Evolutionary conservation across 2,797 vertebrate genomes (phyloP).

Genomic region (Alcedo quadribrachys): DNA sequence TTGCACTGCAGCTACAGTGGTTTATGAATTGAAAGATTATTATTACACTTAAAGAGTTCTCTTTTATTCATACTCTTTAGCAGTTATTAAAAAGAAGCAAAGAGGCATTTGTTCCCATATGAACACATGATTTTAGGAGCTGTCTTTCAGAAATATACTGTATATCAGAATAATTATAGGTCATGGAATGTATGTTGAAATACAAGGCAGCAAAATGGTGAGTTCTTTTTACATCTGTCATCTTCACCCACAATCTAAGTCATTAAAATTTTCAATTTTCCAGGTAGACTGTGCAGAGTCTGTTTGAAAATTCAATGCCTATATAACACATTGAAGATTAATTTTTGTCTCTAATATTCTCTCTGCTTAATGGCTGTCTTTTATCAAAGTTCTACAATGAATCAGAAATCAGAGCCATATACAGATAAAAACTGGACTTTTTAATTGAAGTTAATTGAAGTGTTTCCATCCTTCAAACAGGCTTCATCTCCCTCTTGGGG

Average conservation of each 20-base stretch:
- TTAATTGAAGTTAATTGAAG: neutral
- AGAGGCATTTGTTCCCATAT: neutral
- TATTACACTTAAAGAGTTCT: neutral
- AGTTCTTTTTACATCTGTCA: slow-evolving; percentile 7
- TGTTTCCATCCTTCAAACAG: neutral
- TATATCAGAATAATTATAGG: neutral
- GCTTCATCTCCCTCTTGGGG: neutral
- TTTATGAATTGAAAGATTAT: neutral
- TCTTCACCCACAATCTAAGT: neutral
- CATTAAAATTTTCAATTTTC: neutral
- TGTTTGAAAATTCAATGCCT: neutral
- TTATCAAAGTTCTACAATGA: neutral
- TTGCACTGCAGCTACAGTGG: neutral
- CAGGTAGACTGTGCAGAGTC: neutral
- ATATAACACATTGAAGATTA: neutral
- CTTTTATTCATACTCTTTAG: neutral
- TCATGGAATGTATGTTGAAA: neutral
- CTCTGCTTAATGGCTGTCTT: neutral
- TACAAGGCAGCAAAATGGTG: neutral
- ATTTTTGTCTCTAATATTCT: neutral
- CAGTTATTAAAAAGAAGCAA: neutral
- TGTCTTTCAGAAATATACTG: neutral
- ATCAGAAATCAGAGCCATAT: neutral
- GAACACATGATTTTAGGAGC: neutral
- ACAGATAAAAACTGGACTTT: neutral